A percentile compares a stretch with the other conserved stretches of the same genome.
Conservation (phyloP, 2,113 vertebrate species). For the Gadus chalcogrammus region DNA sequence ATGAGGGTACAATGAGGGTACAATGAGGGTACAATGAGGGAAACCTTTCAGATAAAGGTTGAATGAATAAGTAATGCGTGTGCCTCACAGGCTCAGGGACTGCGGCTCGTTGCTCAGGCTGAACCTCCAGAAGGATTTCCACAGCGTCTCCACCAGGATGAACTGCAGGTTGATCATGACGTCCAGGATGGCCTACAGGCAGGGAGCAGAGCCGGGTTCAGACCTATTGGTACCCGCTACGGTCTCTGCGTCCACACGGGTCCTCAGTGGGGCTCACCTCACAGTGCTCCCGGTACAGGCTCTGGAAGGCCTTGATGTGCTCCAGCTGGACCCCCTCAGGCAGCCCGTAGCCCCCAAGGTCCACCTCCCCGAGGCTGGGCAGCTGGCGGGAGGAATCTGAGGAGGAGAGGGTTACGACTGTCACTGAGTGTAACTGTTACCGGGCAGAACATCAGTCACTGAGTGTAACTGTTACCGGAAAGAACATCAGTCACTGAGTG, state of each 20-base stretch:
- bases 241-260: too few relatives aligned
- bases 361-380: constrained; percentile 81
- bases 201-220: background rate
- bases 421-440: too few relatives aligned
- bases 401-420: constrained; percentile 2
- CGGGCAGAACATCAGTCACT: too few relatives aligned
- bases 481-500: too few relatives aligned
- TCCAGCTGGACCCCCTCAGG: constrained; percentile 79
- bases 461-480: too few relatives aligned
- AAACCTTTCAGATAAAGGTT: too few relatives aligned
- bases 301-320: constrained; percentile 83
- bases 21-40: too few relatives aligned
- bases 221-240: background rate
- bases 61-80: too few relatives aligned
- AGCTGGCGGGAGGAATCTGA: constrained; percentile 80
- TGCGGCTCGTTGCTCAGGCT: constrained; percentile 77
- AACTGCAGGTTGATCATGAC: constrained; percentile 94
- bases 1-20: too few relatives aligned
- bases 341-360: constrained; percentile 74
- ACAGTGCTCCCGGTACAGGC: constrained; percentile 88
- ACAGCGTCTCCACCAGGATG: constrained; percentile 86
- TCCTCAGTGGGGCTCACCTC: constrained; percentile 70
- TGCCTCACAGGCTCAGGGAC: constrained; percentile 77
- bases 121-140: constrained; percentile 93
- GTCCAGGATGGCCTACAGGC: constrained; percentile 81